Base-by-base conservation (phyloP, 1,140 invertebrate species). In the Penaeus chinensis region DNA sequence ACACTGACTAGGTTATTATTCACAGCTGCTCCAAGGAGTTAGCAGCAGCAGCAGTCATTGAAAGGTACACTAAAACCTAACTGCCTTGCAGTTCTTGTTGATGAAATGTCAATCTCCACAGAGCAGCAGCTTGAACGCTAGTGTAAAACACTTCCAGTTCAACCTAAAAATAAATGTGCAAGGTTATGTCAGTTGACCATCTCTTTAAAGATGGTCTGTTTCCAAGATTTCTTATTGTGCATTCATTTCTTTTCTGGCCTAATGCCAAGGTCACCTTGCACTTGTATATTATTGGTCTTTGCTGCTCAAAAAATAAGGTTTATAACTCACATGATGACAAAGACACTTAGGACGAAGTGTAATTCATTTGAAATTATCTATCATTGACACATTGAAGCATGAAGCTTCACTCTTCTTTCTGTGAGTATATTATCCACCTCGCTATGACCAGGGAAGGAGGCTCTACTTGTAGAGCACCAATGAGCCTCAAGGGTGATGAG, bases 1-100 rank as follows among this genome's bases (percentile, higher is more conserved):
- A 87, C 86, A 82, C 81, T 87, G 86, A 87, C 86, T 87, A 87
- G 86, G 84, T 87, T 82, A 82, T 82, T 83, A 62, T 82, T 76
- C 79, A 66, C 80, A 78, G 86, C 85, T 87, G 85, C 85, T 87
- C 63, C 69, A 37, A 76, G 79, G 85, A 87, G 79, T 82, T 60
- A 82, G 69, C 78, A 87, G 71, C 85, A 87, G 78, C 85, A 87
- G 78, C 79, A 87, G 65, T 87, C 78, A 87, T 78, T 81, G 78
- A 82, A 87, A 78, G 83, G 79, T 82, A 87, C 65, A 82, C 79
- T 81, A 87, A 82, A 71, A 84, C 76, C 79, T 69, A 82, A 87
- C 85, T 82, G 85, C 85, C 60, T 63, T 79, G n/a, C 74, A 85
- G 83, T 84, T 84, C 83, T 77, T 77, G 61, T 22, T 60, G 83